Conservation (phyloP, 2,113 vertebrate species). For the Phodopus roborovskii region DNA sequence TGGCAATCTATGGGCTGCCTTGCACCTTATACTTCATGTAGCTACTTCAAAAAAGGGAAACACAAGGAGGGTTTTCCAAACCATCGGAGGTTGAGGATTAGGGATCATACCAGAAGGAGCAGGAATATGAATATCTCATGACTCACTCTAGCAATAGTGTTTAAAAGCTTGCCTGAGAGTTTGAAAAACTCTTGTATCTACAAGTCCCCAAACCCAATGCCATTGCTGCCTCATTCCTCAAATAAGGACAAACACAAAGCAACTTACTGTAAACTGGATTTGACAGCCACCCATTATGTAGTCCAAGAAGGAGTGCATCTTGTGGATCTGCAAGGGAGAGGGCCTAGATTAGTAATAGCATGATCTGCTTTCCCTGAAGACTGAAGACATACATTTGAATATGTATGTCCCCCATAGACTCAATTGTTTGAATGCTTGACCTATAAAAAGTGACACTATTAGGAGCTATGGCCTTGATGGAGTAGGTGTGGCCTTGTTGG, state of each 20-base stretch:
- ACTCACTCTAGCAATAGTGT: neutral
- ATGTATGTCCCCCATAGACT: neutral
- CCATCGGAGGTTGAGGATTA: neutral
- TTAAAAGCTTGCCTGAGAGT: neutral
- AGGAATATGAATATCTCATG: neutral
- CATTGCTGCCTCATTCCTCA: neutral
- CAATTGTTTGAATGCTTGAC: too few relatives aligned
- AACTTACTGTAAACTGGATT: constrained; percentile 99
- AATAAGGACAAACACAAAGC: constrained; percentile 40
- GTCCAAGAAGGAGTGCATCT: constrained; percentile 99
- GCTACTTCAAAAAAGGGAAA: neutral
- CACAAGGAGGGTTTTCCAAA: neutral
- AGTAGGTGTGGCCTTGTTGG: neutral
- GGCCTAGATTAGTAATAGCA: constrained; percentile 54
- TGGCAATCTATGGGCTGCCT: neutral
- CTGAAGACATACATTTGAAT: neutral
- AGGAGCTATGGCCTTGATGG: too few relatives aligned
- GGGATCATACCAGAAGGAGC: neutral
- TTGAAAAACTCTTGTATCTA: neutral
- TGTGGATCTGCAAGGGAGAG: constrained; percentile 92
- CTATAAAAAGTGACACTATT: too few relatives aligned
- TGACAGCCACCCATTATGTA: constrained; percentile 99
- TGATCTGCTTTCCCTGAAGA: neutral
- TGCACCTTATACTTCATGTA: neutral
- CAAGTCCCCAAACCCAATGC: neutral